Conservation (phyloP, 2,797 vertebrate species). For the Rhyacichthys aspro region DNA sequence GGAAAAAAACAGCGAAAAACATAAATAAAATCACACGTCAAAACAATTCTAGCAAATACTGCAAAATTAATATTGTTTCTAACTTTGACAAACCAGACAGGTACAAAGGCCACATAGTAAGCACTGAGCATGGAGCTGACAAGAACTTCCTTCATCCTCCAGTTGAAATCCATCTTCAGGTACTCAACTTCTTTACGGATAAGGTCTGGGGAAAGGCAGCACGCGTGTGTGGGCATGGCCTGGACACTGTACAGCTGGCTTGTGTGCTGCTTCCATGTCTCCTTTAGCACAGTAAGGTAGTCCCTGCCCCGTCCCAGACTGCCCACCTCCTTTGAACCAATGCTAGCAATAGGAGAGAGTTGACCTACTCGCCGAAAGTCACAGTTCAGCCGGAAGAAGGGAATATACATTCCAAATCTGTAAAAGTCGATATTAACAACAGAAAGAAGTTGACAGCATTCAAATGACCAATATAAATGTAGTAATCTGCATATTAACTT, state of each 20-base stretch:
- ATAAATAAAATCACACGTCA: not conserved
- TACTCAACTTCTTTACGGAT: conserved; percentile 97
- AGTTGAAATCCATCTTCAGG: conserved; percentile 98
- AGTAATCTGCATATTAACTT: not conserved
- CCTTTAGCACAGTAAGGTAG: conserved; percentile 92
- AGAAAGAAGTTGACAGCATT: not conserved
- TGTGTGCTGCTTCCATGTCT: conserved; percentile 97
- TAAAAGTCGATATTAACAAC: not conserved
- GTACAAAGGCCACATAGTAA: conserved; percentile 98
- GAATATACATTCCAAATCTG: conserved; percentile 99
- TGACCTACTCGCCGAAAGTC: conserved; percentile 85
- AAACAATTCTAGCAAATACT: not conserved
- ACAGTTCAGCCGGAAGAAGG: conserved; percentile 92
- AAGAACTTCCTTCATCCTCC: conserved; percentile 98
- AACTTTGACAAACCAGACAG: conserved; percentile 99
- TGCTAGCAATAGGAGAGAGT: conserved; percentile 86
- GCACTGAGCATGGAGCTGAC: conserved; percentile 99
- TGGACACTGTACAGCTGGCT: conserved; percentile 90
- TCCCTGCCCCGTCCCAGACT: conserved; percentile 82
- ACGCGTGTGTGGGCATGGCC: conserved; percentile 95
- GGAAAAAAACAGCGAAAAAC: not conserved
- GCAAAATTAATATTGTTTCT: conserved; percentile 16
- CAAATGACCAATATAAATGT: not conserved
- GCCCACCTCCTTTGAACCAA: conserved; percentile 87
- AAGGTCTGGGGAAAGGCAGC: conserved; percentile 96